These are phyloP conservation scores for Ectropis grisescens DNA, from an alignment of 1,140 invertebrate species.

Conservation along the genomic window DNA sequence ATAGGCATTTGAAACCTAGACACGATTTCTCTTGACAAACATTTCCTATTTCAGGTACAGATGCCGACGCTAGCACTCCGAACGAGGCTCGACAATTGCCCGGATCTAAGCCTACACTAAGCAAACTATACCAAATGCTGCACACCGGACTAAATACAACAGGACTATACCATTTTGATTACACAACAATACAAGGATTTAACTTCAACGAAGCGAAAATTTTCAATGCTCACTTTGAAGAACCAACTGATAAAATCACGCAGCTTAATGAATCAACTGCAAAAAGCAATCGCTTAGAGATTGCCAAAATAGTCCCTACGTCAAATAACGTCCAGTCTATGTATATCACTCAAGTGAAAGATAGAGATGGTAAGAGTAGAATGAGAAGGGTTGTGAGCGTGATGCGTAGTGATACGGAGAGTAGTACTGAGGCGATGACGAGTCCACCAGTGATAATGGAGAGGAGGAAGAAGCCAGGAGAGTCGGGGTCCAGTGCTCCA, in stretches of 20 bases:
- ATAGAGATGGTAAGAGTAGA: conserved; percentile 9
- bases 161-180: conserved; percentile 23
- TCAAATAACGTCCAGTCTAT: too few relatives aligned
- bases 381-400: conserved; percentile 37
- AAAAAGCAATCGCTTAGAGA: too few relatives aligned
- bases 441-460: conserved; percentile 27
- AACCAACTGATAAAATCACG: too few relatives aligned
- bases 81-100: conserved; percentile 24
- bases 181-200: conserved; percentile 28
- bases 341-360: too few relatives aligned
- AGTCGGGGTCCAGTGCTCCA: conserved; percentile 51
- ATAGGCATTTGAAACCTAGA: too few relatives aligned
- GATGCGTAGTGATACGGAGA: conserved; percentile 19
- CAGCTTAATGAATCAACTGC: too few relatives aligned
- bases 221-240: conserved; percentile 18
- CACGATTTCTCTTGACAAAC: too few relatives aligned
- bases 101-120: conserved; percentile 35
- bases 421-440: conserved; percentile 12
- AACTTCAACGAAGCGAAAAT: conserved; percentile 23
- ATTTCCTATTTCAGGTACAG: conserved; percentile 27
- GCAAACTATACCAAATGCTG: conserved; percentile 55
- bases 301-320: too few relatives aligned
- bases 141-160: conserved; percentile 30
- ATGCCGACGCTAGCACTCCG: conserved; percentile 28
- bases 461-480: conserved; percentile 38